These are phyloP conservation scores for Euborellia annulipes DNA, from an alignment of 1,140 invertebrate genomes.

Conservation along the genomic window DNA sequence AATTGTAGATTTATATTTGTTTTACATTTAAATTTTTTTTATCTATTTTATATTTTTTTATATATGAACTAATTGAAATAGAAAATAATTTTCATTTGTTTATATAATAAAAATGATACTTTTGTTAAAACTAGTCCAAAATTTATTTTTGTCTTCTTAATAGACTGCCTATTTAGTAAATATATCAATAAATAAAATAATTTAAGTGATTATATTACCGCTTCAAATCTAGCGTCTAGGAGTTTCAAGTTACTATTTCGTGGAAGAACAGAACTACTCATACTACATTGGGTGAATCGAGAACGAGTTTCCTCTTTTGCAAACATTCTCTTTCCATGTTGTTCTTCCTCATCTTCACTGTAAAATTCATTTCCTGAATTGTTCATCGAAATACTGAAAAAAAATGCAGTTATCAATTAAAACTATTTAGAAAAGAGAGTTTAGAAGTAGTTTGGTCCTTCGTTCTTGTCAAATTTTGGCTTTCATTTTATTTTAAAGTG, in stretches of 20 bases:
- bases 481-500: too few relatives aligned
- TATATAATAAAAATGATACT: not conserved
- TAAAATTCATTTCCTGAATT: constrained; percentile 23
- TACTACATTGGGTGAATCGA: constrained; percentile 83
- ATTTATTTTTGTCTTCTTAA: not conserved
- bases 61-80: not conserved
- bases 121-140: not conserved
- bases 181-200: constrained; percentile 3
- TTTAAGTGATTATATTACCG: constrained; percentile 33
- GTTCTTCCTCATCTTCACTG: constrained; percentile 28
- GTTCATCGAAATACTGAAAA: too few relatives aligned
- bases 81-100: not conserved
- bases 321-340: constrained; percentile 37
- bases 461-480: too few relatives aligned
- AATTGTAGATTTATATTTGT: too few relatives aligned
- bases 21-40: too few relatives aligned
- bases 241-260: constrained; percentile 69
- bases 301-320: constrained; percentile 69
- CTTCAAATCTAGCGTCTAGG: constrained; percentile 84
- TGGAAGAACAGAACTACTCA: constrained; percentile 78
- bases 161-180: not conserved
- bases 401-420: constrained; percentile 35
- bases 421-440: too few relatives aligned
- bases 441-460: too few relatives aligned
- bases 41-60: too few relatives aligned